Conservation (phyloP, 2,888 invertebrate genomes). For the Cylloceria caligata region DNA sequence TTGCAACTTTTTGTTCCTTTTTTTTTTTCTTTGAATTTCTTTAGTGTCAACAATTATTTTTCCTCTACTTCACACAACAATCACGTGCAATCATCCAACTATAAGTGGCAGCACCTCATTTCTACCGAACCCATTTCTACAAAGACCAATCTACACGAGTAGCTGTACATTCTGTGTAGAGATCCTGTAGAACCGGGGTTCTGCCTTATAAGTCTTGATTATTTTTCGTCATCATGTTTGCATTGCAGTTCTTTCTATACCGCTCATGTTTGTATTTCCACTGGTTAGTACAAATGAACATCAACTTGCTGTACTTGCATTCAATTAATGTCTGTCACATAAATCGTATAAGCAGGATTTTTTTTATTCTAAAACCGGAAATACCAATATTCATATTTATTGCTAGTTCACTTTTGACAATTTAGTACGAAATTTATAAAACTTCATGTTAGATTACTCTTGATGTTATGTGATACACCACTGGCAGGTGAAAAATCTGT, state of each 20-base stretch:
- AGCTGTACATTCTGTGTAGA: no score
- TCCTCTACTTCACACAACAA: no score
- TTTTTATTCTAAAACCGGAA: background rate
- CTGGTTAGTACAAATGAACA: constrained; percentile 76
- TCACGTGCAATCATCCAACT: no score
- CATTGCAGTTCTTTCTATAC: constrained; percentile 21
- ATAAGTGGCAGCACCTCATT: no score
- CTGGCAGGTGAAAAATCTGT: background rate
- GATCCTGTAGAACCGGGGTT: background rate
- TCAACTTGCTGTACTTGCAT: constrained; percentile 67
- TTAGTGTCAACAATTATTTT: background rate
- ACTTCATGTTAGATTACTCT: background rate
- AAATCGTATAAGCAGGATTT: constrained; percentile 65
- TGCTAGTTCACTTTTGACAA: background rate
- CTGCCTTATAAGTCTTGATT: constrained; percentile 5
- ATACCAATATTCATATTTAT: no score
- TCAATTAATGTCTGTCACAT: constrained; percentile 53
- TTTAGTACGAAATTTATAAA: background rate
- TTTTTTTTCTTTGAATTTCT: background rate
- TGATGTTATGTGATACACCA: background rate
- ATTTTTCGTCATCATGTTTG: constrained; percentile 28
- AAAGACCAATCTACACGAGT: no score
- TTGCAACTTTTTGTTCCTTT: no score
- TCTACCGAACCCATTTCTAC: no score
- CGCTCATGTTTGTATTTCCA: constrained; percentile 68